Evolutionary conservation across 2,888 invertebrate species (phyloP).

Genomic region (Thymelicus acteon): DNA sequence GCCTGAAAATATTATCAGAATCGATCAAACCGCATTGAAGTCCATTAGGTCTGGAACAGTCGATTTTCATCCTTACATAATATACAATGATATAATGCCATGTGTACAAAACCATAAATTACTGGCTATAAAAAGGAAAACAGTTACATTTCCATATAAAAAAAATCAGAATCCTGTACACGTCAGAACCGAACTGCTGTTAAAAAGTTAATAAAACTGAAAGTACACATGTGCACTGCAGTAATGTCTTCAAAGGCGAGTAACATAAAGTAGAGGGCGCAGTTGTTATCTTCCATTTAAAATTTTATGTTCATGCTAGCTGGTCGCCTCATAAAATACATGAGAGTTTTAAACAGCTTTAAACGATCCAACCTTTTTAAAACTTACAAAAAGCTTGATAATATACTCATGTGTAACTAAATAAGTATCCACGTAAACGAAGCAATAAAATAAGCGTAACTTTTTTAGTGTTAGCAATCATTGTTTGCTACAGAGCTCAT

Average conservation of each 20-base stretch:
- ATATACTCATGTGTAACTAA: constrained; percentile 1
- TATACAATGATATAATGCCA: no score
- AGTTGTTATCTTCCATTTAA: constrained; percentile 33
- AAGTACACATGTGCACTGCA: constrained; percentile 6
- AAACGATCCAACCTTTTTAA: constrained; percentile 14
- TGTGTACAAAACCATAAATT: no score
- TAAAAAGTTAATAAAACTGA: constrained; percentile 8
- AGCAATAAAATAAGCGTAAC: constrained; percentile 13
- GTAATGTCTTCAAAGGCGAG: constrained; percentile 19
- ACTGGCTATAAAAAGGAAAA: no score
- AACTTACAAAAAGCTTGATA: constrained; percentile 2
- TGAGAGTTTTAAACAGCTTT: constrained; percentile 21
- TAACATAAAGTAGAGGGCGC: constrained; percentile 17
- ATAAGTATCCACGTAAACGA: constrained; percentile 2
- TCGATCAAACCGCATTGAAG: no score
- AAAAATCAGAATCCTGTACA: constrained; percentile 3
- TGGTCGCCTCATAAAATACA: constrained; percentile 27
- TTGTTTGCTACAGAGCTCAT: constrained; percentile 24
- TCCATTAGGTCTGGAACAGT: no score
- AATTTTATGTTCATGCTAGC: constrained; percentile 23
- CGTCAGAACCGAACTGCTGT: not conserved
- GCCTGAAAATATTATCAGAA: no score
- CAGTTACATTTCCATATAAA: not conserved
- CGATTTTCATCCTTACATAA: no score
- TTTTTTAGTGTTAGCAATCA: constrained; percentile 12